Conservation (phyloP, 37 sponge, comb jelly and placozoan species). For the Ephydatia muelleri region DNA sequence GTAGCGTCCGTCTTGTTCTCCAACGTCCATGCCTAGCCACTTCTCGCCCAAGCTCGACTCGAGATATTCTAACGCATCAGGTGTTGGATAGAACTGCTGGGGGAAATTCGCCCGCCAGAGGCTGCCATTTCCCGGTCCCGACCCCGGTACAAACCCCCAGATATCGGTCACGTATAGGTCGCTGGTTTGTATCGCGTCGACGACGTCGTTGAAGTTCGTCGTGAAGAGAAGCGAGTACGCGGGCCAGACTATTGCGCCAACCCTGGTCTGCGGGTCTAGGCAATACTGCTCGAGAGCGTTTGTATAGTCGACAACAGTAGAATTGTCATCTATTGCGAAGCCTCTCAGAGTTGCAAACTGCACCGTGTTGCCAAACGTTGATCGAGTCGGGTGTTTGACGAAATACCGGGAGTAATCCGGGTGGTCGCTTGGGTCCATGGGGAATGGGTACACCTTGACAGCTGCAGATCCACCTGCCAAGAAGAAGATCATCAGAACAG, state of each 20-base stretch:
- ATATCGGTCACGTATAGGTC: slow-evolving; percentile 42
- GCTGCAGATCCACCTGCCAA: slow-evolving; percentile 1
- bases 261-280: slow-evolving; percentile 37
- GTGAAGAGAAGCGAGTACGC: slow-evolving; percentile 32
- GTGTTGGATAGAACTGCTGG: slow-evolving; percentile 35
- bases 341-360: slow-evolving; percentile 47
- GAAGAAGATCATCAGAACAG: not conserved
- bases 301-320: slow-evolving; percentile 28
- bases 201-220: slow-evolving; percentile 31
- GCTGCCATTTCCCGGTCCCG: slow-evolving; percentile 14
- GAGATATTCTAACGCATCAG: slow-evolving; percentile 35
- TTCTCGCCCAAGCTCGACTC: slow-evolving; percentile 16
- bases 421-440: slow-evolving; percentile 33
- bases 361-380: slow-evolving; percentile 12
- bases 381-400: slow-evolving; percentile 26
- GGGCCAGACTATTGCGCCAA: slow-evolving; percentile 50
- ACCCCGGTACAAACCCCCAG: slow-evolving; percentile 45
- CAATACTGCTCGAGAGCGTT: slow-evolving; percentile 24
- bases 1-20: slow-evolving; percentile 64
- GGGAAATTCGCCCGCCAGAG: slow-evolving; percentile 1
- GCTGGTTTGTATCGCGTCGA: slow-evolving; percentile 23
- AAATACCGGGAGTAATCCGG: slow-evolving; percentile 51
- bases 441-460: slow-evolving; percentile 34
- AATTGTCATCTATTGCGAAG: not conserved
- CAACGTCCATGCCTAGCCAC: slow-evolving; percentile 57